phyloP scores from a whole-genome alignment of 2,797 vertebrate genomes.

The Helostoma temminkii region DNA sequence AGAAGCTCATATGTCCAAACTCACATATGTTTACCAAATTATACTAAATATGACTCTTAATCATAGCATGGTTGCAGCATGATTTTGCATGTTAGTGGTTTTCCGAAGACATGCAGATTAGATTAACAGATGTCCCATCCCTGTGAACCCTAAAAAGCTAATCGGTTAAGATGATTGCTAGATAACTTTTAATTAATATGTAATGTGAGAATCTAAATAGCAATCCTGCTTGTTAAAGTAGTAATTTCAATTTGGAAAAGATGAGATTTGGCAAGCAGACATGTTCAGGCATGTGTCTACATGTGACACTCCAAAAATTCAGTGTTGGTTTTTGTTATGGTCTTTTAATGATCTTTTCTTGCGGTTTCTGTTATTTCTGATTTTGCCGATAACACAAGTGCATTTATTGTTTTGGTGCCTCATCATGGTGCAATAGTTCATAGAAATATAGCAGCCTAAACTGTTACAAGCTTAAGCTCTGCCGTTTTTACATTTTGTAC shows the following conservation, averaged over 20 bases:
- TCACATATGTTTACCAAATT: no score
- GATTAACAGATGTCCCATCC: no score
- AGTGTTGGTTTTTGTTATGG: slow-evolving; percentile 35
- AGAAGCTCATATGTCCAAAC: slow-evolving; percentile 6
- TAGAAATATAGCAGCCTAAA: slow-evolving; percentile 13
- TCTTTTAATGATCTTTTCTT: slow-evolving; percentile 28
- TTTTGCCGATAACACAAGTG: slow-evolving; percentile 21
- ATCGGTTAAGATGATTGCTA: neutral
- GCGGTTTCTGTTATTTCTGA: slow-evolving; percentile 12
- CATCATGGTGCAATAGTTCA: slow-evolving; percentile 14
- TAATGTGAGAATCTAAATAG: neutral
- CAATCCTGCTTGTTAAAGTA: neutral
- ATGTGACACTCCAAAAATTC: slow-evolving; percentile 18
- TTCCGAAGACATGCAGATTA: no score
- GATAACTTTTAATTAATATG: no score
- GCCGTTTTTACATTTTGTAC: slow-evolving; percentile 58
- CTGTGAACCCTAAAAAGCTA: neutral
- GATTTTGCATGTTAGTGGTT: no score
- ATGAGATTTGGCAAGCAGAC: neutral
- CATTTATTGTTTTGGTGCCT: slow-evolving; percentile 36
- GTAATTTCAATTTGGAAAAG: neutral
- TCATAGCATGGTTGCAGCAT: no score
- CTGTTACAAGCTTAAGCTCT: slow-evolving; percentile 32
- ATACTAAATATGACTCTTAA: no score
- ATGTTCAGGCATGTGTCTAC: slow-evolving; percentile 11